Percentiles rank a stretch among this genome's conserved stretches.
phyloP scores from a whole-genome alignment of 2,113 vertebrate genomes.

The Pyxicephalus adspersus region DNA sequence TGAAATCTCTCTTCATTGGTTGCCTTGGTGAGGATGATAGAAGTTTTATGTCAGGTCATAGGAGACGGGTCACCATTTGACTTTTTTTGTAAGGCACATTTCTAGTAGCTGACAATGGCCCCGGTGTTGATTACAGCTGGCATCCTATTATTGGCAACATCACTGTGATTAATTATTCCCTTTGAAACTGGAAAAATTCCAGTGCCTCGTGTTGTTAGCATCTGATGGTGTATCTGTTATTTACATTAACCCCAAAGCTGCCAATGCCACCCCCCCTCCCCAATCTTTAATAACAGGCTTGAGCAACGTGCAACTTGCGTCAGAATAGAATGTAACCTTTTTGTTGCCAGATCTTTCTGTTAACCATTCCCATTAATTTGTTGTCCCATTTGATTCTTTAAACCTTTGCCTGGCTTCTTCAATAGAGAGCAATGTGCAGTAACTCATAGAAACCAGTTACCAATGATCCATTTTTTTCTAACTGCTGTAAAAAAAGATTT shows the following conservation, averaged over 20 bases:
- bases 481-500: too few species aligned
- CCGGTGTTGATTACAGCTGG: not conserved
- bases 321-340: not conserved
- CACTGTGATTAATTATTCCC: slow-evolving; percentile 26
- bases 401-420: not conserved
- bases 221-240: slow-evolving; percentile 17
- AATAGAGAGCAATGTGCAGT: too few species aligned
- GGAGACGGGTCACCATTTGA: not conserved
- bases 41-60: not conserved
- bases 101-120: not conserved
- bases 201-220: slow-evolving; percentile 7
- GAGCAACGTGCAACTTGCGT: slow-evolving; percentile 19
- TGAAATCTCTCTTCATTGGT: not conserved
- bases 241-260: slow-evolving; percentile 14
- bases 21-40: not conserved
- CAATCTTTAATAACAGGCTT: slow-evolving; percentile 20
- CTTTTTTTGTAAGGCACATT: not conserved
- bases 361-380: not conserved
- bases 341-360: not conserved
- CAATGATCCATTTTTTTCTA: too few species aligned
- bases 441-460: too few species aligned
- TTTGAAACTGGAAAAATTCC: not conserved
- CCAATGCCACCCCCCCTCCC: not conserved
- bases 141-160: slow-evolving; percentile 25
- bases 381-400: not conserved